Evolutionary conservation across 2,888 invertebrate species (phyloP).

Genomic region (Meloe dianella): DNA sequence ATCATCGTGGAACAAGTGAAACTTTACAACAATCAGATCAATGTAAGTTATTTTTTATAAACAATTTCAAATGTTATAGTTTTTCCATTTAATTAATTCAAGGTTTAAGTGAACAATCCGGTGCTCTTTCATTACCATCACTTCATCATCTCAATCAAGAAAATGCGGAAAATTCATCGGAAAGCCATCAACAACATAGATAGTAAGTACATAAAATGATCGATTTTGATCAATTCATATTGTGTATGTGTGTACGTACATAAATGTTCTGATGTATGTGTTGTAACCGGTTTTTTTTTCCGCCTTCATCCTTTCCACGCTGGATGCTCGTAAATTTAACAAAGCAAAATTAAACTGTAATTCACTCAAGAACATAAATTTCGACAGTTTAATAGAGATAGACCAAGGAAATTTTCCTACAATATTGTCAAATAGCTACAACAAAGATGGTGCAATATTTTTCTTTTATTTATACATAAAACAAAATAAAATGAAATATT

Average conservation of each 20-base stretch:
- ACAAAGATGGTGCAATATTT: not conserved
- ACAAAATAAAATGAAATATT: not conserved
- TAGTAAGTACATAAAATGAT: conserved; percentile 44
- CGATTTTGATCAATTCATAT: not conserved
- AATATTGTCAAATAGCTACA: conserved; percentile 3
- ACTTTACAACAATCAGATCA: conserved; percentile 27
- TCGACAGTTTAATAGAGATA: conserved; percentile 1
- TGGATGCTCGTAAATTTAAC: not conserved
- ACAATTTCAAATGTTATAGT: conserved; percentile 14
- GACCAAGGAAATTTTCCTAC: not conserved
- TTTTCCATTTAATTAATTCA: conserved; percentile 25
- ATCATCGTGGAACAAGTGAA: conserved; percentile 36
- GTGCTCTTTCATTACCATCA: conserved; percentile 50
- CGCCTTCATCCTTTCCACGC: not conserved
- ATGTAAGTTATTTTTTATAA: conserved; percentile 23
- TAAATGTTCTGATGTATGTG: too few species aligned
- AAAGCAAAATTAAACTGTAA: not conserved
- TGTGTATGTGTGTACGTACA: too few species aligned
- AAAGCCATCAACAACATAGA: conserved; percentile 37
- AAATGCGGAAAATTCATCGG: conserved; percentile 44
- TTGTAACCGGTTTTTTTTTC: not conserved
- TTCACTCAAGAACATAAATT: not conserved
- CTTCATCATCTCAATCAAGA: conserved; percentile 49
- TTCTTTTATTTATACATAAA: not conserved
- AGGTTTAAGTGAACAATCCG: conserved; percentile 46